phyloP scores from a whole-genome alignment of 2,797 vertebrate genomes.

The Bucorvus abyssinicus region DNA sequence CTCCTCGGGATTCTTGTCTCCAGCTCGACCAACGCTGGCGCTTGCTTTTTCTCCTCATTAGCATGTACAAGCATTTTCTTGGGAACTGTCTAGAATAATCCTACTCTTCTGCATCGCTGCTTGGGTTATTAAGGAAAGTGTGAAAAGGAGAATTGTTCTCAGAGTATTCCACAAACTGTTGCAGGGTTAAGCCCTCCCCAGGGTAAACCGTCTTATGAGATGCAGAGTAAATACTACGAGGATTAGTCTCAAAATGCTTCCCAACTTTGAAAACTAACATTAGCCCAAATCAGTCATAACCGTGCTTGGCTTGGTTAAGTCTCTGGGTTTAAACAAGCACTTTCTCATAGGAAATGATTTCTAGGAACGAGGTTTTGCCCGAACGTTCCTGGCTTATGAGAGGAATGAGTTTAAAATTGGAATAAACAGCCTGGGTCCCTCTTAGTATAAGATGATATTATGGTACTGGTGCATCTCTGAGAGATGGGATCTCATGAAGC shows the following conservation, averaged over 20 bases:
- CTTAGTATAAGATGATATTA: background rate
- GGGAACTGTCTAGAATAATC: background rate
- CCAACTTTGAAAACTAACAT: background rate
- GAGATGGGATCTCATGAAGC: background rate
- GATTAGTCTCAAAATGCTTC: constrained; percentile 13
- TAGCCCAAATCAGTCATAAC: background rate
- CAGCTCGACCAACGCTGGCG: background rate
- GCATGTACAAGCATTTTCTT: background rate
- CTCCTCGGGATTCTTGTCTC: background rate
- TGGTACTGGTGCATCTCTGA: rapidly evolving
- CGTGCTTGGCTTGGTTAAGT: background rate
- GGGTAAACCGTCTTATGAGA: background rate
- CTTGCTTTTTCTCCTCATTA: background rate
- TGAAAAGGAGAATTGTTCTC: background rate
- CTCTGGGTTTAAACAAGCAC: background rate
- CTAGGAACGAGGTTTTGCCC: background rate
- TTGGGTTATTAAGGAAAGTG: background rate
- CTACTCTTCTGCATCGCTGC: background rate
- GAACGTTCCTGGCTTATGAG: background rate
- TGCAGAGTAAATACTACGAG: background rate
- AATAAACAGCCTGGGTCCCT: background rate
- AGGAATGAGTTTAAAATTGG: background rate
- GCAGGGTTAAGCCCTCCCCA: constrained; percentile 22
- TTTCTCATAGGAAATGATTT: background rate
- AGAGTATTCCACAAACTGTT: background rate